phyloP scores from a whole-genome alignment of 1,140 invertebrate genomes.

The Eriocheir sinensis region DNA sequence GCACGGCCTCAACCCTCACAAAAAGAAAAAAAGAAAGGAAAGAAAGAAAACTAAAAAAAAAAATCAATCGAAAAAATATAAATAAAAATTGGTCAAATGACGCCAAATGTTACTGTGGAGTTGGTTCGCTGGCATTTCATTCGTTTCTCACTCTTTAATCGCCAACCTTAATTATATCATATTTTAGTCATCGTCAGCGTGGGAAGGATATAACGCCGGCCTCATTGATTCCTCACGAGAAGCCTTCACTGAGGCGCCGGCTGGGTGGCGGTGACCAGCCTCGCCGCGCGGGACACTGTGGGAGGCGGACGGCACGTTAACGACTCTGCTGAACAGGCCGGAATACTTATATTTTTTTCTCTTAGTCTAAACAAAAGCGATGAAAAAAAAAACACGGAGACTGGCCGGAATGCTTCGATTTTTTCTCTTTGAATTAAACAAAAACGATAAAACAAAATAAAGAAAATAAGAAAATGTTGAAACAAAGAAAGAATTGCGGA shows the following conservation, averaged over 20 bases:
- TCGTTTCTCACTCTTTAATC: too few relatives aligned
- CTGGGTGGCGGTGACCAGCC: not conserved
- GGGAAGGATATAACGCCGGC: not conserved
- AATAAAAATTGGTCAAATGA: not conserved
- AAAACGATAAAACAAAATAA: too few relatives aligned
- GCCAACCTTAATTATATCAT: not conserved
- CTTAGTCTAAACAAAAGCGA: too few relatives aligned
- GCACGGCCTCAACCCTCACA: not conserved
- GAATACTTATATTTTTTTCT: too few relatives aligned
- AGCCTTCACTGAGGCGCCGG: not conserved
- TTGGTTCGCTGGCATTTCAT: not conserved
- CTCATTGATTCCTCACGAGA: slow-evolving; percentile 6
- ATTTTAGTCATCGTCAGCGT: not conserved
- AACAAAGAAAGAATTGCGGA: too few relatives aligned
- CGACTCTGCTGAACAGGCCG: too few relatives aligned
- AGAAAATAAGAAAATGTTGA: too few relatives aligned
- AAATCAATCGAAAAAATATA: not conserved
- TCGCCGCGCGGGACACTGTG: not conserved
- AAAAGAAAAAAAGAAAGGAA: not conserved
- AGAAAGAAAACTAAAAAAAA: not conserved
- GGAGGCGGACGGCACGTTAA: too few relatives aligned
- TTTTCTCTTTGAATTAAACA: too few relatives aligned
- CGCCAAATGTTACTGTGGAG: not conserved
- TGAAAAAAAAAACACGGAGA: too few relatives aligned
- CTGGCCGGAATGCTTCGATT: too few relatives aligned